Conservation (phyloP, 1,140 invertebrate genomes). For the Drosophila baimaii region DNA sequence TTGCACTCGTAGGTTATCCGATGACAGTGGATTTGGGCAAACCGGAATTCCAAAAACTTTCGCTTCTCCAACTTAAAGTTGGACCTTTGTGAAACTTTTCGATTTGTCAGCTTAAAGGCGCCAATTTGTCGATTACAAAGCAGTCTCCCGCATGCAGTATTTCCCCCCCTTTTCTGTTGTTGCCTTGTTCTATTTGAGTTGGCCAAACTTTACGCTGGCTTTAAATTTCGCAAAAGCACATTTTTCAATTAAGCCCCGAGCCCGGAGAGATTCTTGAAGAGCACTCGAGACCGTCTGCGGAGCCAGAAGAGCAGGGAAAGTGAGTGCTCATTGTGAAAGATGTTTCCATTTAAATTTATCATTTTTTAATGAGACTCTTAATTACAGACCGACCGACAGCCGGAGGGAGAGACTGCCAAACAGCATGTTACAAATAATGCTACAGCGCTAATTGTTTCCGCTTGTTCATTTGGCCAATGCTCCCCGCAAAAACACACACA, state of each 20-base stretch:
- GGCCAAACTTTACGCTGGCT: conserved; percentile 37
- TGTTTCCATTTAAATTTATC: conserved; percentile 81
- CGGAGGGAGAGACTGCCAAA: conserved; percentile 34
- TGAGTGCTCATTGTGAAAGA: conserved; percentile 47
- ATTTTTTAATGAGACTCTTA: conserved; percentile 83
- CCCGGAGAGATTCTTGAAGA: conserved; percentile 41
- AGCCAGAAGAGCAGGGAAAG: neutral
- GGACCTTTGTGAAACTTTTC: conserved; percentile 56
- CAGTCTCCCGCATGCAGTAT: conserved; percentile 4
- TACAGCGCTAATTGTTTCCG: conserved; percentile 81
- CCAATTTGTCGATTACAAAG: conserved; percentile 69
- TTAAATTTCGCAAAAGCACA: conserved; percentile 53
- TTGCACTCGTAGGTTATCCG: neutral
- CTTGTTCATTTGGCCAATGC: conserved; percentile 72
- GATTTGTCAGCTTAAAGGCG: conserved; percentile 59
- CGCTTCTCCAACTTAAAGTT: conserved; percentile 50
- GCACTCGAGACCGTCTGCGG: conserved; percentile 67
- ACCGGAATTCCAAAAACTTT: conserved; percentile 22
- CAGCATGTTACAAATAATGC: conserved; percentile 76
- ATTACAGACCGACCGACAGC: conserved; percentile 57
- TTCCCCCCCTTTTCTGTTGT: conserved; percentile 11
- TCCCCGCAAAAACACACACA: conserved; percentile 23
- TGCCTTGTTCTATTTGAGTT: conserved; percentile 26
- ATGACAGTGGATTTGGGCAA: conserved; percentile 22
- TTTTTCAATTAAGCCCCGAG: conserved; percentile 38